Base-by-base conservation (phyloP, 64 coral and sea anemone genomes). In the Cladopsammia gracilis region DNA sequence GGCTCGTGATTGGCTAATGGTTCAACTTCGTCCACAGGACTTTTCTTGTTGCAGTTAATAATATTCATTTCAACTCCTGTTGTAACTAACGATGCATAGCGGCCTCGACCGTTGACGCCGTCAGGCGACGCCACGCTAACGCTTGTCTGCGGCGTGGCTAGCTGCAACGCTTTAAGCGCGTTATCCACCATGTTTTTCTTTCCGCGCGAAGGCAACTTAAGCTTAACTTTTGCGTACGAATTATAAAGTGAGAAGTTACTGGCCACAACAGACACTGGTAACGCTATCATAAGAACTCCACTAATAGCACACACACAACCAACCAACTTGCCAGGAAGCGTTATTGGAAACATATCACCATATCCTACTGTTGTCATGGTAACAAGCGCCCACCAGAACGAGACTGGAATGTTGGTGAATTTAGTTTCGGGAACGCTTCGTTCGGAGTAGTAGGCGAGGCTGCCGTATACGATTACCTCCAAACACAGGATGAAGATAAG, bases 361-460 rank as follows among this genome's bases (percentile, higher is more conserved):
- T 99, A 99, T 13, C 98, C 98, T 10, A 99, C 98, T 7, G 98
- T 99, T 73, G 98, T 99, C 98, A 99, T 99, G 83, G 98, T 99
- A 86, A 99, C 98, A 7, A 99, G 70, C 6, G 98, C 91, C 83
- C 95, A 99, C 98, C 98, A 99, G 70, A 99, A 99, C 45, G 98
- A 87, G 42, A 77, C 88, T 16, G 98, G 98, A 64, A 99, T 99
- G 45, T 76, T 96, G 12, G 91, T 83, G 51, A 96, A 99, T 53
- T 90, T 58, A 20, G 96, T 79, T 48, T 89, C 68, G 25, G 78
- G 15, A 0, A 77, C 64, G 51, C 79, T 85, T 9, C 97, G 90
- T 83, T 99, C 98, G 25, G 94, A 93, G 76, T 93, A 99, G 54
- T 96, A 99, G 7, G 92, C 95, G 22, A 96, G 86, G 66, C 91